Percentiles rank a stretch among this genome's conserved stretches.
Conservation (phyloP, 2,113 vertebrate genomes). For the Petrocephalus microphthalmus region DNA sequence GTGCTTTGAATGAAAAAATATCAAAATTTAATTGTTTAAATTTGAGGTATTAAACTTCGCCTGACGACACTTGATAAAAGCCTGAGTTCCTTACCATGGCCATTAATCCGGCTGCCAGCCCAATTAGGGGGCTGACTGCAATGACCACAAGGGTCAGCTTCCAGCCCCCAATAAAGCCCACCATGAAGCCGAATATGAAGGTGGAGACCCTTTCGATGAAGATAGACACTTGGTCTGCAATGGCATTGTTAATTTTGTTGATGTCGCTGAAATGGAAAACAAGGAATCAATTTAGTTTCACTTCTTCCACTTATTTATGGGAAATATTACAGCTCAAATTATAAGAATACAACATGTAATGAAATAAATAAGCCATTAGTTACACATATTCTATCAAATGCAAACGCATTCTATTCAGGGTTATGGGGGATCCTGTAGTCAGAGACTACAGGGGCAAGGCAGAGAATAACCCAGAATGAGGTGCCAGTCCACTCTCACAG, state of each 20-base stretch:
- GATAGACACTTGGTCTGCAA: conserved; percentile 63
- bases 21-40: background rate
- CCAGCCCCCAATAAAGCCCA: conserved; percentile 66
- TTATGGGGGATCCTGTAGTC: background rate
- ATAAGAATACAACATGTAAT: background rate
- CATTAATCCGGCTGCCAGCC: conserved; percentile 61
- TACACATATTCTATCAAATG: background rate
- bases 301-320: background rate
- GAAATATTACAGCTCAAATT: background rate
- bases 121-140: conserved; percentile 62
- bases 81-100: conserved; percentile 49
- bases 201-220: conserved; percentile 65
- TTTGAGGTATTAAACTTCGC: background rate
- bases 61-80: no score
- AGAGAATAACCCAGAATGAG: background rate
- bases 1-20: background rate
- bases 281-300: background rate
- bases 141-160: conserved; percentile 67
- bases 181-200: conserved; percentile 63
- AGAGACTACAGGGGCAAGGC: background rate
- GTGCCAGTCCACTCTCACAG: background rate
- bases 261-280: conserved; percentile 52
- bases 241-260: conserved; percentile 66
- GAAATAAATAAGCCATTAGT: background rate
- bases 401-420: background rate